Evolutionary conservation across 2,888 invertebrate genomes (phyloP), one percentile per base, ranked within the genome.

Genomic region (Cheilosia vernalis): DNA sequence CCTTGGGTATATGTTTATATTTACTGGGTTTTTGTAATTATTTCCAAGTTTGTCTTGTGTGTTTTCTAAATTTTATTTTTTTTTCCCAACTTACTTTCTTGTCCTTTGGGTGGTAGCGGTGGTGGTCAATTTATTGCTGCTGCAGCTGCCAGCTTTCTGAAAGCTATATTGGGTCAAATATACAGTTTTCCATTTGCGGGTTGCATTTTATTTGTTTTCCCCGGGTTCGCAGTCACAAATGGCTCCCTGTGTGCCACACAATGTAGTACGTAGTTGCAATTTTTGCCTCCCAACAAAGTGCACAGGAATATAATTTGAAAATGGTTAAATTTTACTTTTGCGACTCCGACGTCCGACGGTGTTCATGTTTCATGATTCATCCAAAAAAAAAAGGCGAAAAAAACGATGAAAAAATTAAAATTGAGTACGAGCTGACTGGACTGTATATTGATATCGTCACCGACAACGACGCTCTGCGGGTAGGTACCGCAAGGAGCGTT

Each of bases 71-170:
- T 21, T 27, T 76, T 19, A 21, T 49, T 58, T 58, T 42, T 58
- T 42, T 58, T 19, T 33, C 42, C 13, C 51, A n/a, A 47, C 42
- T 7, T 55, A 15, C 33, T 37, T 49, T 66, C 15, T 51, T 56
- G 58, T 66, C 49, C 40, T 27, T 49, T 53, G 17, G 53, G 27
- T 40, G 33, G 37, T 37, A 10, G 37, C 15, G 61, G 37, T 37
- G 56, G 61, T 55, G 61, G 61, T 69, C 69, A 69, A 78, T 78
- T 78, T 69, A 78, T 78, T 47, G 61, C 69, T 40, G 6, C 19
- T 78, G 61, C 69, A 77, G 77, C 69, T 78, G 77, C 30, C n/a
- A 27, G 27, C 24, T 21, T 55, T 55, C 61, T 7, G 17, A 47
- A 47, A 49, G 49, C 55, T 55, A 37, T 69, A 69, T 40, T 55